phyloP scores from a whole-genome alignment of 1,140 invertebrate genomes.

The Subanguina moxae region DNA sequence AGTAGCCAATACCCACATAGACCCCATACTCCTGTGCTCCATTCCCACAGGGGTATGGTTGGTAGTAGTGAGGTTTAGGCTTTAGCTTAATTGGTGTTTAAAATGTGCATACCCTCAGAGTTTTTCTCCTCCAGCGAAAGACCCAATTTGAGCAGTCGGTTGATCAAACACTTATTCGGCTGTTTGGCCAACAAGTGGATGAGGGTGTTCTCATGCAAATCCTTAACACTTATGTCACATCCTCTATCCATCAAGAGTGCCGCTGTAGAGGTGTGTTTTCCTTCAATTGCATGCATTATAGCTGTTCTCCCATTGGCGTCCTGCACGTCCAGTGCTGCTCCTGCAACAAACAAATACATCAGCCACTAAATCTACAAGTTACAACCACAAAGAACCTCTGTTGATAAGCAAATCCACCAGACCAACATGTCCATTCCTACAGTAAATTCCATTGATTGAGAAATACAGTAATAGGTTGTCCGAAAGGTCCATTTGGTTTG shows the following conservation, averaged over 20 bases:
- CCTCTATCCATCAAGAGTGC: constrained; percentile 76
- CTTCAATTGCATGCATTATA: constrained; percentile 81
- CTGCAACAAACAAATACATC: constrained; percentile 59
- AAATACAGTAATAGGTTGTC: too few species aligned
- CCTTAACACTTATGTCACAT: constrained; percentile 67
- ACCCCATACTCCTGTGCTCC: too few species aligned
- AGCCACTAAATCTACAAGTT: constrained; percentile 4
- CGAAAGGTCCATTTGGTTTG: too few species aligned
- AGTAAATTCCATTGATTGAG: too few species aligned
- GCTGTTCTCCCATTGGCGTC: constrained; percentile 84
- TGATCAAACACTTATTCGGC: constrained; percentile 75
- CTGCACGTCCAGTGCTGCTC: constrained; percentile 71
- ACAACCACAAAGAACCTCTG: constrained; percentile 65
- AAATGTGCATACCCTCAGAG: constrained; percentile 16
- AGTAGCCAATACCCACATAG: too few species aligned
- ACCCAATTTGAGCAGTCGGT: constrained; percentile 68
- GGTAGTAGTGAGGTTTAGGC: neutral
- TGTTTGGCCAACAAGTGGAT: constrained; percentile 65
- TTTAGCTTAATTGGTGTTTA: neutral
- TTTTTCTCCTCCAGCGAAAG: constrained; percentile 52
- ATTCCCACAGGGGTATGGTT: too few species aligned
- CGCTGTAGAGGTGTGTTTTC: constrained; percentile 73
- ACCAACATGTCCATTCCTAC: constrained; percentile 73
- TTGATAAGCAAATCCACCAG: constrained; percentile 79
- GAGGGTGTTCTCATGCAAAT: constrained; percentile 71